Evolutionary conservation across 1,140 invertebrate species (phyloP), one percentile per base, ranked within the genome.

Genomic region (Eupeodes corollae): DNA sequence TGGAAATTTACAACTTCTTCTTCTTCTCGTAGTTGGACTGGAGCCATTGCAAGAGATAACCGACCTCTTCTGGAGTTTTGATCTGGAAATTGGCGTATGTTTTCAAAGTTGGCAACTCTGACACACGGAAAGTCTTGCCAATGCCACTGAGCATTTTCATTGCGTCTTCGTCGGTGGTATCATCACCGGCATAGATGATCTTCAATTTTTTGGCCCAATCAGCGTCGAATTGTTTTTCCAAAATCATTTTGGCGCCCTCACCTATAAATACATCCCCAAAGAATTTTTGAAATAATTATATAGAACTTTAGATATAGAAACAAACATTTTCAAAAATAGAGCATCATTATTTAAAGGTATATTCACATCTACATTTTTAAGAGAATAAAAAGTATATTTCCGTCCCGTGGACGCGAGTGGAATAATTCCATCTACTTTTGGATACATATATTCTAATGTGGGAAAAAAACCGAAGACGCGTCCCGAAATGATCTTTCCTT

Each of bases 151-250:
- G 61, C 61, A 91, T 86, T 75, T 80, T 75, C 78, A 92, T 91
- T 33, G 90, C 88, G 70, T 92, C 88, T 72, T 93, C 88, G 68
- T 92, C 89, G 2, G 89, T 91, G 26, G 77, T 80, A 68, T 92
- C 90, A 66, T 93, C 90, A 46, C 90, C 90, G 39, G 80, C 86
- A 58, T 90, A 92, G 57, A 93, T 86, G 57, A 91, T 88, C 52
- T 87, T 77, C 49, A 91, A 84, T 44, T 89, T 78, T 69, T 91
- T 88, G 57, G 83, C 83, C 89, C 90, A 93, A 63, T 92, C 88
- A 6, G 90, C 75, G 16, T 88, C 88, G 68, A 91, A 91, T 1
- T 88, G 82, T 13, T 88, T 91, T 50, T 88, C 78, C 42, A 92
- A 67, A 55, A 92, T 92, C 67, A 91, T 91, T 56, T 91, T 87